A percentile compares a stretch with the other conserved stretches of the same genome.
phyloP scores from a whole-genome alignment of 2,888 invertebrate species.

The Cyrtodaria siliqua region DNA sequence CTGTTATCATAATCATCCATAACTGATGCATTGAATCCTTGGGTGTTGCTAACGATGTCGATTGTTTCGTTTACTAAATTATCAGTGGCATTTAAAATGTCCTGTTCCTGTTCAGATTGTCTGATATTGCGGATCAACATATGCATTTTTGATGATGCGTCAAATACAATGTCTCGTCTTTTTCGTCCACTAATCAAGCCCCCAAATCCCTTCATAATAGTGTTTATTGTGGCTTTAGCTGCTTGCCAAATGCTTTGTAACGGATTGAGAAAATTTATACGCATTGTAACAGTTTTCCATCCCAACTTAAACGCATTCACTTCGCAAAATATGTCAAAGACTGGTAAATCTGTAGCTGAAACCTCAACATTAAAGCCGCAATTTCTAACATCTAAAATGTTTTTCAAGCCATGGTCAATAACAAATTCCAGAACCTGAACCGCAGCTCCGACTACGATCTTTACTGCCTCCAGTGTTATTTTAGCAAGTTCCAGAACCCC shows the following conservation, averaged over 20 bases:
- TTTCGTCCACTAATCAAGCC: constrained; percentile 26
- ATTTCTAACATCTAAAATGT: constrained; percentile 52
- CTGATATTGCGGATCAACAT: constrained; percentile 31
- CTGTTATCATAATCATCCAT: constrained; percentile 22
- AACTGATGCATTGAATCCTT: not conserved
- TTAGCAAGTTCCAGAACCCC: constrained; percentile 47
- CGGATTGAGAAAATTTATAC: constrained; percentile 45
- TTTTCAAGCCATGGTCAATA: constrained; percentile 42
- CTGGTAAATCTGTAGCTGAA: constrained; percentile 24
- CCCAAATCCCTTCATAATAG: constrained; percentile 1
- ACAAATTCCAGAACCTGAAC: constrained; percentile 43
- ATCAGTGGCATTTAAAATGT: not conserved
- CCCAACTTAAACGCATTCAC: constrained; percentile 47
- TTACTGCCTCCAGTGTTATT: constrained; percentile 44
- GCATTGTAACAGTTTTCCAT: constrained; percentile 40
- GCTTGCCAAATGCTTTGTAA: constrained; percentile 51
- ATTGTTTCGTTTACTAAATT: not conserved
- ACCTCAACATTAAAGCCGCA: constrained; percentile 53
- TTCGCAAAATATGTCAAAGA: constrained; percentile 54
- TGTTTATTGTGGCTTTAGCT: constrained; percentile 36
- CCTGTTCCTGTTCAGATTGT: constrained; percentile 1
- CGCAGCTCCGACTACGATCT: constrained; percentile 41
- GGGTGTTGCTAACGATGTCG: not conserved
- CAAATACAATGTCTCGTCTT: constrained; percentile 25
- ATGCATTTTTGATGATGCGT: constrained; percentile 16